Evolutionary conservation across 2,797 vertebrate species (phyloP).

Genomic region (Adrianichthys oophorus): DNA sequence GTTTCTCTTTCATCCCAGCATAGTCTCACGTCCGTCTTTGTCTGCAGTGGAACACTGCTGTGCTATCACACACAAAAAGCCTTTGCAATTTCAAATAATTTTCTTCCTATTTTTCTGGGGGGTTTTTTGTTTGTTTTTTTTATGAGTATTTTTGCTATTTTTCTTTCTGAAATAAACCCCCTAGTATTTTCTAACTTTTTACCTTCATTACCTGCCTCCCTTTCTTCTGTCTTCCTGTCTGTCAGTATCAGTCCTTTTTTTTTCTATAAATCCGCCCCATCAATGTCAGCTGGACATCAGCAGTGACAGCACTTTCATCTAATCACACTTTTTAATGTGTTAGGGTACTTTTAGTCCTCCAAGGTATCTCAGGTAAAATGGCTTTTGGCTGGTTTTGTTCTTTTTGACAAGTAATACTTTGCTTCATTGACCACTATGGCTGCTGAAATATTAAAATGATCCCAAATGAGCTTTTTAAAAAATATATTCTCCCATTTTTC

Average conservation of each 20-base stretch:
- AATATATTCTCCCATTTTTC: too few relatives aligned
- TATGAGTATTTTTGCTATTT: conserved; percentile 9
- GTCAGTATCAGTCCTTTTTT: conserved; percentile 39
- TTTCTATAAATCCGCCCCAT: conserved; percentile 31
- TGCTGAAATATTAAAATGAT: conserved; percentile 14
- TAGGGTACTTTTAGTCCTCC: conserved; percentile 17
- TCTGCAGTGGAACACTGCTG: conserved; percentile 28
- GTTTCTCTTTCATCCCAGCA: too few relatives aligned
- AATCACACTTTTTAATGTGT: conserved; percentile 49
- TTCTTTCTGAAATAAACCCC: conserved; percentile 34
- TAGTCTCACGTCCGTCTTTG: background rate
- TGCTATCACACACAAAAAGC: conserved; percentile 31
- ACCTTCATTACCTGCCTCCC: conserved; percentile 36
- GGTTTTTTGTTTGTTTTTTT: too few relatives aligned
- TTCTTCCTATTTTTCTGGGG: conserved; percentile 4
- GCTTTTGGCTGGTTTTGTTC: conserved; percentile 47
- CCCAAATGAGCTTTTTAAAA: too few relatives aligned
- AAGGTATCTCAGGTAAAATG: conserved; percentile 27
- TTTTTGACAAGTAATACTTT: conserved; percentile 43
- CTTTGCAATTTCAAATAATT: conserved; percentile 34
- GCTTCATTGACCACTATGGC: conserved; percentile 40
- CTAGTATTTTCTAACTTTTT: conserved; percentile 25
- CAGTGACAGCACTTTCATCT: conserved; percentile 49
- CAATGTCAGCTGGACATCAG: conserved; percentile 50
- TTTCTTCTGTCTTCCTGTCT: conserved; percentile 24